Evolutionary conservation across 2,113 vertebrate genomes (phyloP), one percentile per base, ranked within the genome.

Genomic region (Eurystomus gularis): DNA sequence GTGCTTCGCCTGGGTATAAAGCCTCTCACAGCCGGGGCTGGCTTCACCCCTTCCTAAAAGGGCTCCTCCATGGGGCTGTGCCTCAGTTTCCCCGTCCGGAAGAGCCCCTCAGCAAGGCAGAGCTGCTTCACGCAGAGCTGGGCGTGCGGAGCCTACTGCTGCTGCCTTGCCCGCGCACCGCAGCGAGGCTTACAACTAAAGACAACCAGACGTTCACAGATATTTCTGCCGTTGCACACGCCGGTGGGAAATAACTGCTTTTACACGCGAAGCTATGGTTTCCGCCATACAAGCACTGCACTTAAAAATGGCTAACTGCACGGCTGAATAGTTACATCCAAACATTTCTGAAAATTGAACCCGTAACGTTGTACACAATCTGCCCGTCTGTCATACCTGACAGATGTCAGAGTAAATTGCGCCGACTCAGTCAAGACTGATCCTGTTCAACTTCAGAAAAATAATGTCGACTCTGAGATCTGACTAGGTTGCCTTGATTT

Each of bases 41-140:
- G 17, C 37, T 70, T 62, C 23, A 7, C 24, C 4, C 10, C 33
- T 35, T 11, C 33, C 0, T 33, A 2, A 35, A 33, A 1, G 4
- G 37, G 3, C 16, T 29, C 49, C 40, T 61, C 17, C 17, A 0
- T 2, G 4, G 51, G 17, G 46, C 20, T 0, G 18, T 31, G n/a
- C 40, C 39, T 57, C 80, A 4, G 48, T 46, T 57, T 66, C 44
- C 62, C 46, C 28, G 5, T 1, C 4, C 0, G 5, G 31, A 21
- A 31, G 5, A 29, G 44, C 26, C 49, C 1, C 11, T 40, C 18
- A 7, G 31, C 52, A 17, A 0, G 11, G 23, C 44, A 25, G 28
- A 7, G 4, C 18, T 12, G 46, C 73, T n/a, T 19, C 13, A 1
- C 4, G 57, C 19, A 17, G 35, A 18, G 70, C 29, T 29, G 52